Evolutionary conservation across 2,888 invertebrate species (phyloP).

Genomic region (Pseudococcus jackbeardsleyi): DNA sequence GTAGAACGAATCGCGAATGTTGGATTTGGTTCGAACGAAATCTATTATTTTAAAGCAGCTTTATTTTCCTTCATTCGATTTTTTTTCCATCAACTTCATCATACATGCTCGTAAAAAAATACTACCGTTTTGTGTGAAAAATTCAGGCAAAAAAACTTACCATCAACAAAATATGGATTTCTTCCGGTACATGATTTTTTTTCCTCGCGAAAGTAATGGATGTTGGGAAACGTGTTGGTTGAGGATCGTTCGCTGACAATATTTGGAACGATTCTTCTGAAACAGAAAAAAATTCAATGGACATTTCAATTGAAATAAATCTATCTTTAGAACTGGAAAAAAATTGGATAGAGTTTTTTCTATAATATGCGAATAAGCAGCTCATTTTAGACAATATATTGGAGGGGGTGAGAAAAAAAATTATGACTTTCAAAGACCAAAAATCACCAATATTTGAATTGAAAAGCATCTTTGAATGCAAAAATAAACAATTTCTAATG

Average conservation of each 20-base stretch:
- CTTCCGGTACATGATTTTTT: background rate
- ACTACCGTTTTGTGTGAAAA: background rate
- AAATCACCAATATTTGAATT: too few relatives aligned
- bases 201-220: background rate
- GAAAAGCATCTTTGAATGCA: too few relatives aligned
- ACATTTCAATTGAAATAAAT: too few relatives aligned
- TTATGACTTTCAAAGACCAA: too few relatives aligned
- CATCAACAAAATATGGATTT: conserved; percentile 31
- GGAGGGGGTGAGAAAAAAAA: too few relatives aligned
- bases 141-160: conserved; percentile 33
- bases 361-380: too few relatives aligned
- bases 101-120: background rate
- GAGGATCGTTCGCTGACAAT: background rate
- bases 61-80: background rate
- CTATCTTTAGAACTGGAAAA: too few relatives aligned
- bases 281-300: background rate
- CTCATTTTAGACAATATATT: too few relatives aligned
- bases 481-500: too few relatives aligned
- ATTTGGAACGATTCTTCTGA: background rate
- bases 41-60: conserved; percentile 1
- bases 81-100: conserved; percentile 24
- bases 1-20: background rate
- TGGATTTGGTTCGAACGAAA: background rate
- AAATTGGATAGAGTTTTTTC: too few relatives aligned
- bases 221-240: background rate